These are phyloP conservation scores for Furnarius figulus DNA, from an alignment of 2,113 vertebrate genomes.

Conservation along the genomic window DNA sequence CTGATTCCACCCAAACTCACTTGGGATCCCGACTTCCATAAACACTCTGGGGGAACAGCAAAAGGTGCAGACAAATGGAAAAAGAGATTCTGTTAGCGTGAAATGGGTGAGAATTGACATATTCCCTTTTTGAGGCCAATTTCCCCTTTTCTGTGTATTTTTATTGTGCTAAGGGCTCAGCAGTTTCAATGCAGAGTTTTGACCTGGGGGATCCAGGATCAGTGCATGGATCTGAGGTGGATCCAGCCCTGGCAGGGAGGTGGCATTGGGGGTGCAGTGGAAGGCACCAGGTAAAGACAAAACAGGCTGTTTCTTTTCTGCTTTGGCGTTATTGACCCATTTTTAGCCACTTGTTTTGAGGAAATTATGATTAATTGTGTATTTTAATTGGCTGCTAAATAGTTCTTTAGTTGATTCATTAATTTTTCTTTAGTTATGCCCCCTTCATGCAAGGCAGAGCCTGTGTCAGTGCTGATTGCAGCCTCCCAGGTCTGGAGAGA, in stretches of 20 bases:
- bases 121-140: neutral
- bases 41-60: neutral
- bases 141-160: neutral
- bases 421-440: neutral
- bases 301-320: neutral
- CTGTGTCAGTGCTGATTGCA: neutral
- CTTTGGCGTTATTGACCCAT: neutral
- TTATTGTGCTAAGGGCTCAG: neutral
- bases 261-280: neutral
- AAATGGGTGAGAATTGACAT: neutral
- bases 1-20: neutral
- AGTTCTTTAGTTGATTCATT: neutral
- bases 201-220: neutral
- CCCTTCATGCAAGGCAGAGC: neutral
- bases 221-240: neutral
- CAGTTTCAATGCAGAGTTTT: accelerated
- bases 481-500: neutral
- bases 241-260: neutral
- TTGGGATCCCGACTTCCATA: neutral
- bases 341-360: neutral
- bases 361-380: neutral
- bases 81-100: neutral
- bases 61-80: neutral
- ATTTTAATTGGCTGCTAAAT: neutral
- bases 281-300: neutral